Conservation (phyloP, 2,113 vertebrate genomes). For the Malurus alboscapulatus region DNA sequence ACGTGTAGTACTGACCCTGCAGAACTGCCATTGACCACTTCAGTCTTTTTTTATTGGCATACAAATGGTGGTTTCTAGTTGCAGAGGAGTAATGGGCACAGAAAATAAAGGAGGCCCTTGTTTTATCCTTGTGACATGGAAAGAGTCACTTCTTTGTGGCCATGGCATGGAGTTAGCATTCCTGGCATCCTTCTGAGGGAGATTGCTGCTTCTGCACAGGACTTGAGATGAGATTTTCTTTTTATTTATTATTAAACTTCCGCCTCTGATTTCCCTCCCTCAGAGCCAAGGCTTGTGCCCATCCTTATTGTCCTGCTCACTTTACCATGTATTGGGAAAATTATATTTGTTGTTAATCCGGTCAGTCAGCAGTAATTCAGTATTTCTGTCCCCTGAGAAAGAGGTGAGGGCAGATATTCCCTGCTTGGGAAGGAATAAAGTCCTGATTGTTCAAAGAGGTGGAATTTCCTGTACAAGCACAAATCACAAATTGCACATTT, state of each 20-base stretch:
- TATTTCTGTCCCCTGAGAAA: not conserved
- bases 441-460: not conserved
- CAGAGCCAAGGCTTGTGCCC: not conserved
- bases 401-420: not conserved
- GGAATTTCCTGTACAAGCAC: not conserved
- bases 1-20: not conserved
- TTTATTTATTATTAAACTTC: not conserved
- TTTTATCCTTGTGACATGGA: not conserved
- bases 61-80: not conserved
- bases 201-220: not conserved
- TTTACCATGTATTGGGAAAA: not conserved
- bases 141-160: not conserved
- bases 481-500: not conserved
- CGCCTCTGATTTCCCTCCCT: not conserved
- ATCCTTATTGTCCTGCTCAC: not conserved
- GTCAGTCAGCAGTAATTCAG: not conserved
- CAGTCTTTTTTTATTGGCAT: not conserved
- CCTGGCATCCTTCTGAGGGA: not conserved
- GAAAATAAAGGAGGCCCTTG: not conserved
- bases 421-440: not conserved
- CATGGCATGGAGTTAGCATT: not conserved
- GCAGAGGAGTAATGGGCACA: not conserved
- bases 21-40: not conserved
- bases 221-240: not conserved
- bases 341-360: not conserved